Evolutionary conservation across 2,888 invertebrate genomes (phyloP).

Genomic region (Rotaria sp.): DNA sequence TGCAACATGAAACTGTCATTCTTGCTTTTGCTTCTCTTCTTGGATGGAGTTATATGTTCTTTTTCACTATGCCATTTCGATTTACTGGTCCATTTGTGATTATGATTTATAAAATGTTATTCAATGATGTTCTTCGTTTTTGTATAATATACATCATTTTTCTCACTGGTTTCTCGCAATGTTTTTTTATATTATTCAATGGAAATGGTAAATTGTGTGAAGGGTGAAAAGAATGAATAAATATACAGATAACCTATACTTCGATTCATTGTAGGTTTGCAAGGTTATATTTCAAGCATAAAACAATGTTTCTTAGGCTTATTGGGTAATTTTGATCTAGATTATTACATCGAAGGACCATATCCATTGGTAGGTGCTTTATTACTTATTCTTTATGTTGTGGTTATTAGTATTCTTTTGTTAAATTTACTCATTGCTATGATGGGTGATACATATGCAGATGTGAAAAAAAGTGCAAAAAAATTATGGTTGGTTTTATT

Average conservation of each 20-base stretch:
- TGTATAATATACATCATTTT: constrained; percentile 92
- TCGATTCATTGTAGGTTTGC: background rate
- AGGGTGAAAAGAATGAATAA: too few species aligned
- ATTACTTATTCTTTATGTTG: constrained; percentile 79
- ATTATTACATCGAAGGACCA: background rate
- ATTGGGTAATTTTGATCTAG: constrained; percentile 4
- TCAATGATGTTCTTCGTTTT: constrained; percentile 86
- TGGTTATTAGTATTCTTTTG: constrained; percentile 82
- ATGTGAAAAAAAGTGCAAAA: constrained; percentile 70
- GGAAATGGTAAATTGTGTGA: background rate
- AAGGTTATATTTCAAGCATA: background rate
- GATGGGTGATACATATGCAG: constrained; percentile 99
- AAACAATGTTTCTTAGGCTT: background rate
- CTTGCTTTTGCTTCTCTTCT: background rate
- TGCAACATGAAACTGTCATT: background rate
- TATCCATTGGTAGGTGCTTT: background rate
- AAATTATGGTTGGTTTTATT: background rate
- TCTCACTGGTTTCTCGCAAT: constrained; percentile 92
- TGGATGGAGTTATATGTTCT: constrained; percentile 12
- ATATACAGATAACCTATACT: too few species aligned
- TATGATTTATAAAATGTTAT: constrained; percentile 96
- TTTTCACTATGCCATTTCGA: constrained; percentile 21
- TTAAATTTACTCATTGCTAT: constrained; percentile 98
- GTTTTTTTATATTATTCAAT: constrained; percentile 56
- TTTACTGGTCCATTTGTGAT: constrained; percentile 82